Evolutionary conservation across 2,888 invertebrate genomes (phyloP).

Genomic region (Hesperia comma): DNA sequence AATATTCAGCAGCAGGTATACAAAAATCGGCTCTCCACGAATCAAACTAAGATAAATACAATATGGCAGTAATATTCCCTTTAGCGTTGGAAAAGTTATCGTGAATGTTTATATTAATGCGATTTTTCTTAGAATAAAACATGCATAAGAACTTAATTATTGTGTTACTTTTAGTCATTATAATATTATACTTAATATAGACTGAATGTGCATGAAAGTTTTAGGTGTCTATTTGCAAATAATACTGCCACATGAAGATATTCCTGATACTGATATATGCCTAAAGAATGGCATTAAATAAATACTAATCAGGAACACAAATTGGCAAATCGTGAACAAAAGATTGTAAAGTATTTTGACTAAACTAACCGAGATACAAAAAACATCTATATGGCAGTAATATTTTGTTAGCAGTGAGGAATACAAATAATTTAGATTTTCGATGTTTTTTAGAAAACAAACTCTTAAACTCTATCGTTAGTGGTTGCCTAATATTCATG

Average conservation of each 20-base stretch:
- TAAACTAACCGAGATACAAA: background rate
- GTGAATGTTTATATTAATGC: background rate
- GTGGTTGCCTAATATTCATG: background rate
- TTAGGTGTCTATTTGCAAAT: background rate
- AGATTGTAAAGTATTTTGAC: background rate
- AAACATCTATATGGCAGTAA: background rate
- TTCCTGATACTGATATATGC: too few species aligned
- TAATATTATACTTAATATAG: background rate
- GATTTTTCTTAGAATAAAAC: background rate
- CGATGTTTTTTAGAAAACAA: too few species aligned
- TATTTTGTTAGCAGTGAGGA: background rate
- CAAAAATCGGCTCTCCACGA: background rate
- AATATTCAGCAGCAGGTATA: too few species aligned
- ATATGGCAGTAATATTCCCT: constrained; percentile 28
- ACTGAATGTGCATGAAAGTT: background rate
- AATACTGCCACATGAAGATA: background rate
- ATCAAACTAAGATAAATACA: background rate
- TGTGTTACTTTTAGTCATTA: background rate
- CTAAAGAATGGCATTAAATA: too few species aligned
- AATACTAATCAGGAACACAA: background rate
- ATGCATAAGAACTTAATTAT: too few species aligned
- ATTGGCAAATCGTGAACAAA: background rate
- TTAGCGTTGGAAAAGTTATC: background rate
- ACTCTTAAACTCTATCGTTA: background rate
- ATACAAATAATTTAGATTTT: too few species aligned